Conservation (phyloP, 1,140 invertebrate genomes). For the Philopotamus ludificatus region DNA sequence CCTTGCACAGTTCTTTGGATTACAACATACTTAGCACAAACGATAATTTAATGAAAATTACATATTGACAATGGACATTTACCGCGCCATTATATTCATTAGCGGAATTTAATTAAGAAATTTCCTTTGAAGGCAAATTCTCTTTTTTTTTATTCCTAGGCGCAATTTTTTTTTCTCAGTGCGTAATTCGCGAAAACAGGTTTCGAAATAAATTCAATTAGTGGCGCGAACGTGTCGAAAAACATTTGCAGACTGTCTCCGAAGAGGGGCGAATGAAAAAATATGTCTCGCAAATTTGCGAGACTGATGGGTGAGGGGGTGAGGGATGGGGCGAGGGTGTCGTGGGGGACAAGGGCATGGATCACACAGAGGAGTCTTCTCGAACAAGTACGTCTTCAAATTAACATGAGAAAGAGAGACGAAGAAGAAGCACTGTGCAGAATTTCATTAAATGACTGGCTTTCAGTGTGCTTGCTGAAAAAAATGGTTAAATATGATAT, state of each 20-base stretch:
- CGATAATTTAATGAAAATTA: slow-evolving; percentile 2
- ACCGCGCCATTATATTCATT: not conserved
- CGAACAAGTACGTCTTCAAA: slow-evolving; percentile 5
- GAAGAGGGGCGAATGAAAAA: not conserved
- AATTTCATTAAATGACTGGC: slow-evolving; percentile 4
- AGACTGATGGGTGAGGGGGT: not conserved
- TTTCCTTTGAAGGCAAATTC: not conserved
- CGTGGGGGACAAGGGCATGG: not conserved
- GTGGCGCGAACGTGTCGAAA: slow-evolving; percentile 5
- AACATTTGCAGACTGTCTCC: slow-evolving; percentile 6
- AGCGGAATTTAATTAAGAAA: slow-evolving; percentile 9
- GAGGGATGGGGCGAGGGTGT: not conserved
- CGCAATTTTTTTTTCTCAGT: not conserved
- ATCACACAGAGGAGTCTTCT: not conserved
- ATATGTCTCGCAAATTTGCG: slow-evolving; percentile 4
- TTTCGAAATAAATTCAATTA: slow-evolving; percentile 14
- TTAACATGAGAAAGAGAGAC: slow-evolving; percentile 6
- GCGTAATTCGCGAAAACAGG: slow-evolving; percentile 6
- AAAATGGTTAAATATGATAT: no score
- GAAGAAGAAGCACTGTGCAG: not conserved
- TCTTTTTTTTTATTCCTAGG: not conserved
- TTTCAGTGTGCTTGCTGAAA: no score
- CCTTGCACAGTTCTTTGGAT: not conserved
- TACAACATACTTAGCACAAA: not conserved
- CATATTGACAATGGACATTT: not conserved